These are phyloP conservation scores for Pseudopipra pipra DNA, from an alignment of 2,113 vertebrate genomes.

Conservation along the genomic window DNA sequence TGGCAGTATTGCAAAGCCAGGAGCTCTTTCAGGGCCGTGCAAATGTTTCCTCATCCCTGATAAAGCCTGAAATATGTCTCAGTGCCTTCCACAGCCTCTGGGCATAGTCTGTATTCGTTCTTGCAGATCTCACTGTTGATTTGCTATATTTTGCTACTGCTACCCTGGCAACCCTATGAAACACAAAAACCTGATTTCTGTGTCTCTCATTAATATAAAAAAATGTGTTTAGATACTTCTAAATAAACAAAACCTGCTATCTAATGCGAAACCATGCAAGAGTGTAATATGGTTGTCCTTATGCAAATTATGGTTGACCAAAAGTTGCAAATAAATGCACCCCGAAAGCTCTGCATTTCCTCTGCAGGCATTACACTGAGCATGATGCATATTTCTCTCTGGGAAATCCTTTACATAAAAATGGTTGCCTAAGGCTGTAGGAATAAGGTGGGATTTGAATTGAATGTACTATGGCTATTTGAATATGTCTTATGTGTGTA, in stretches of 20 bases:
- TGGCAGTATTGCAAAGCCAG: slow-evolving; percentile 30
- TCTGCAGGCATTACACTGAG: neutral
- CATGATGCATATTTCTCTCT: neutral
- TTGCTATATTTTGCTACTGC: slow-evolving; percentile 55
- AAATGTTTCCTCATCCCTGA: slow-evolving; percentile 53
- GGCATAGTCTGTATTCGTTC: slow-evolving; percentile 55
- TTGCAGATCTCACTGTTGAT: slow-evolving; percentile 37
- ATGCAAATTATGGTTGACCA: neutral
- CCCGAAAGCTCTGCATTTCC: neutral
- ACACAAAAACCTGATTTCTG: slow-evolving; percentile 42
- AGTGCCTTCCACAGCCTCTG: slow-evolving; percentile 37
- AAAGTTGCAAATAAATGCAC: neutral
- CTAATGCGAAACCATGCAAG: neutral
- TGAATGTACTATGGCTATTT: neutral
- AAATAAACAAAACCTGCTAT: slow-evolving; percentile 17
- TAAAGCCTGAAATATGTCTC: slow-evolving; percentile 55
- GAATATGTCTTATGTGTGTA: neutral
- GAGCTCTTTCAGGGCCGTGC: neutral
- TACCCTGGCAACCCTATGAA: slow-evolving; percentile 49
- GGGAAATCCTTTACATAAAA: neutral
- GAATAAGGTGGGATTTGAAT: slow-evolving; percentile 1
- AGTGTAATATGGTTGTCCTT: neutral
- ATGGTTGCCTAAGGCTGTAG: neutral
- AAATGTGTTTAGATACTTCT: neutral
- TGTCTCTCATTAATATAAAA: neutral